Conservation (phyloP, 92 coral and sea anemone species). For the Actinostola sp. region DNA sequence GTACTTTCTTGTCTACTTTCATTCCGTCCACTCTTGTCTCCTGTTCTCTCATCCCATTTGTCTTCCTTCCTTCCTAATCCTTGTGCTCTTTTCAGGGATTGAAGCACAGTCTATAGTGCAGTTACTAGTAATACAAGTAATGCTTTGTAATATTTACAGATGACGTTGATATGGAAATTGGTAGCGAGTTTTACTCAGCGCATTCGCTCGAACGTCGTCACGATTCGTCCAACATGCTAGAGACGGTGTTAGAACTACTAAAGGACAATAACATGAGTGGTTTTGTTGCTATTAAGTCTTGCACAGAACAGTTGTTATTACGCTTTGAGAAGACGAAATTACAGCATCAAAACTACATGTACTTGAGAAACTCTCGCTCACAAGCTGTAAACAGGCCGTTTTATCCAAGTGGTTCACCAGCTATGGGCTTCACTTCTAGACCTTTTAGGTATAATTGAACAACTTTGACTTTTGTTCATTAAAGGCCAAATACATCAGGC, state of each 20-base stretch:
- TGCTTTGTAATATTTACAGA: slow-evolving; percentile 12
- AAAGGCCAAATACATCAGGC: neutral
- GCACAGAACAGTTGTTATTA: slow-evolving; percentile 63
- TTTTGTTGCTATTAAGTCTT: slow-evolving; percentile 53
- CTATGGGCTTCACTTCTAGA: slow-evolving; percentile 79
- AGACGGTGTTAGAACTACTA: slow-evolving; percentile 67
- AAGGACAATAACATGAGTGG: slow-evolving; percentile 68
- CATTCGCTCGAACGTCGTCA: too few species aligned
- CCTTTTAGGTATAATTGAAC: slow-evolving; percentile 63
- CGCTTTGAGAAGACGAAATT: slow-evolving; percentile 19
- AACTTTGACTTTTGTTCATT: neutral
- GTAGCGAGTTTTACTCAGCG: slow-evolving; percentile 17
- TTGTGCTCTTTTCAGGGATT: neutral
- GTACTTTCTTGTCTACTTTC: too few species aligned
- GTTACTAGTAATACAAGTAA: neutral
- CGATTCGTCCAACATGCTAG: slow-evolving; percentile 45
- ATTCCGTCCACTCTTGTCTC: too few species aligned
- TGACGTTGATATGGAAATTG: slow-evolving; percentile 58
- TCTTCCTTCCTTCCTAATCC: too few species aligned
- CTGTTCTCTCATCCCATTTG: too few species aligned
- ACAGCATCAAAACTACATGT: too few species aligned
- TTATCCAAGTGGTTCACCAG: slow-evolving; percentile 41
- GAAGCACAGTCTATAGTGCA: neutral
- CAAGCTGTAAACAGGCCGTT: too few species aligned
- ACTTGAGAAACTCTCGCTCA: too few species aligned